These are phyloP conservation scores for Caenorhabditis sinica DNA, from an alignment of 2,888 invertebrate genomes.

Conservation along the genomic window DNA sequence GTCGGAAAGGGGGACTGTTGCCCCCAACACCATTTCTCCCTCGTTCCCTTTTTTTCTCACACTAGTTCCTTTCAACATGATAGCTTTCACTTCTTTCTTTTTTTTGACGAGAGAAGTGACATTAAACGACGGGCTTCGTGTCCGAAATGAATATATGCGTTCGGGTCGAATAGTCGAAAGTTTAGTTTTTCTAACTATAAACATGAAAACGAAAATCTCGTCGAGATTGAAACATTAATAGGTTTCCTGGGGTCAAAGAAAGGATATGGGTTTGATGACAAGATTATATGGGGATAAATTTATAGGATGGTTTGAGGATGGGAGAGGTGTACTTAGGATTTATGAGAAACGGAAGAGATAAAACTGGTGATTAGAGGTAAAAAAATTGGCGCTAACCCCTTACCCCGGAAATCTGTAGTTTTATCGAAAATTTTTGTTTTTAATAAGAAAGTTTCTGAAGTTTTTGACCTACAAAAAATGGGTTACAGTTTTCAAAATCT, in stretches of 20 bases:
- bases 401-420: neutral
- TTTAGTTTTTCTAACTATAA: constrained; percentile 26
- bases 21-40: neutral
- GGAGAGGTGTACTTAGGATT: neutral
- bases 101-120: constrained; percentile 24
- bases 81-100: constrained; percentile 43
- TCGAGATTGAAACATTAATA: constrained; percentile 34
- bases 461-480: no score
- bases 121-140: constrained; percentile 5
- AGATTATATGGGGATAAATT: constrained; percentile 17
- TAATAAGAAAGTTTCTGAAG: no score
- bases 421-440: no score
- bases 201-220: constrained; percentile 30
- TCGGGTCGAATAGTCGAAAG: constrained; percentile 11
- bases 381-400: neutral
- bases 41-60: constrained; percentile 22
- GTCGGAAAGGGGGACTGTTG: neutral
- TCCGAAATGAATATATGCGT: constrained; percentile 24
- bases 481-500: no score
- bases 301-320: neutral
- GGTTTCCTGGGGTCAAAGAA: neutral
- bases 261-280: constrained; percentile 9
- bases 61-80: constrained; percentile 49
- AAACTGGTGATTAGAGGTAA: neutral
- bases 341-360: neutral